These are phyloP conservation scores for Lonchura striata DNA, from an alignment of 2,113 vertebrate species.

Conservation along the genomic window DNA sequence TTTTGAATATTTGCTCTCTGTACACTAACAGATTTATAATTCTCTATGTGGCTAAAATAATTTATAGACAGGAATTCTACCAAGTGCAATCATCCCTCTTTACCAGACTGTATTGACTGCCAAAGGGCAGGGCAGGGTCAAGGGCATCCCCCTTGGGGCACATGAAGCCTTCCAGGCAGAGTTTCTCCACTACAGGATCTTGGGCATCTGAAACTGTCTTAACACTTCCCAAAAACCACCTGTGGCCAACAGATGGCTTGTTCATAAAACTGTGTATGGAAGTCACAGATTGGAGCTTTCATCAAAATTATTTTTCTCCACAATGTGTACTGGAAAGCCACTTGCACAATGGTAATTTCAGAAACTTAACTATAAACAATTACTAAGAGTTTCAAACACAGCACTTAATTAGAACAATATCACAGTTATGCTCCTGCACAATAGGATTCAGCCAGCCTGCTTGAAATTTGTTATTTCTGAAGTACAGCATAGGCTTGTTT, in stretches of 20 bases:
- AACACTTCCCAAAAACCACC: neutral
- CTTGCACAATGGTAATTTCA: neutral
- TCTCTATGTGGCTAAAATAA: neutral
- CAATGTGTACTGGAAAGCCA: neutral
- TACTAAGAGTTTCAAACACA: neutral
- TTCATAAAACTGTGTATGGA: neutral
- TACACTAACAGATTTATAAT: neutral
- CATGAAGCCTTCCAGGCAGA: neutral
- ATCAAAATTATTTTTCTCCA: neutral
- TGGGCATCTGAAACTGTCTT: neutral
- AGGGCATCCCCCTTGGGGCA: neutral
- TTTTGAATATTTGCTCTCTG: neutral
- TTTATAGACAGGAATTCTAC: neutral
- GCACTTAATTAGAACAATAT: neutral
- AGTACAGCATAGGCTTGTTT: neutral
- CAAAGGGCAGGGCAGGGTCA: neutral
- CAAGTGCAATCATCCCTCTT: accelerated
- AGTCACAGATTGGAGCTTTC: neutral
- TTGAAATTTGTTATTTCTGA: neutral
- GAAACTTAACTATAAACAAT: neutral
- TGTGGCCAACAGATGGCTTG: neutral
- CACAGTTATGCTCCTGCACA: neutral
- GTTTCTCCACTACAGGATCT: neutral
- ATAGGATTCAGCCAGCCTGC: neutral
- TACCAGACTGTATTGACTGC: neutral